Percentiles rank a stretch among this genome's conserved stretches.
Conservation (phyloP, 2,113 vertebrate genomes). For the Pelmatolapia mariae region DNA sequence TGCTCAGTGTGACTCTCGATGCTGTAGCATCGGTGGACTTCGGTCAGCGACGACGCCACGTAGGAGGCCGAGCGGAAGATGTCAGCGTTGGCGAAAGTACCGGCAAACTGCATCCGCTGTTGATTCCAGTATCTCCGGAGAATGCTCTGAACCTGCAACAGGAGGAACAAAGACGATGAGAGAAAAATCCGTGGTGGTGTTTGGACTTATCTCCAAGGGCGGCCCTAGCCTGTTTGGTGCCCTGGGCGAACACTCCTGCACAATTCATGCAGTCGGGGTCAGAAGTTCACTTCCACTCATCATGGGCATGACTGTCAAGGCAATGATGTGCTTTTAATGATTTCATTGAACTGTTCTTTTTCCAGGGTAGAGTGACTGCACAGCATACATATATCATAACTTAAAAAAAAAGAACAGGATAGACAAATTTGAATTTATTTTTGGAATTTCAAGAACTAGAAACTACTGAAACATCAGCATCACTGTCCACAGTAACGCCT, state of each 20-base stretch:
- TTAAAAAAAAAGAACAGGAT: background rate
- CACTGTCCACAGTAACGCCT: background rate
- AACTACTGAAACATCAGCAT: background rate
- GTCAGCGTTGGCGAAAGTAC: conserved; percentile 84
- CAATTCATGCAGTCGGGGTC: background rate
- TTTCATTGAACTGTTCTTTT: background rate
- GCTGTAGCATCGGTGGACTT: conserved; percentile 84
- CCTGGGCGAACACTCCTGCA: background rate
- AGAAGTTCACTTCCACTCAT: background rate
- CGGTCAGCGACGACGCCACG: conserved; percentile 86
- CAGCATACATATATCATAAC: background rate
- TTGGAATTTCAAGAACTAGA: background rate
- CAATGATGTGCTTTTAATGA: background rate
- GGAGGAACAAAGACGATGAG: background rate
- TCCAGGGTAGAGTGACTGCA: background rate
- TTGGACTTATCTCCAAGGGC: background rate
- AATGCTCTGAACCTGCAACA: conserved; percentile 85
- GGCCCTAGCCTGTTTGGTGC: background rate
- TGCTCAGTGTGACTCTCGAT: conserved; percentile 87
- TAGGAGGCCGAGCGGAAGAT: conserved; percentile 86
- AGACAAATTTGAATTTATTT: background rate
- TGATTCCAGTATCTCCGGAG: conserved; percentile 92
- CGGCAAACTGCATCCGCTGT: conserved; percentile 89
- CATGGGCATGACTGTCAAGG: background rate
- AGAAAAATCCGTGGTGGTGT: background rate